These are phyloP conservation scores for Pedetes capensis DNA, from an alignment of 2,113 vertebrate genomes.

Conservation along the genomic window DNA sequence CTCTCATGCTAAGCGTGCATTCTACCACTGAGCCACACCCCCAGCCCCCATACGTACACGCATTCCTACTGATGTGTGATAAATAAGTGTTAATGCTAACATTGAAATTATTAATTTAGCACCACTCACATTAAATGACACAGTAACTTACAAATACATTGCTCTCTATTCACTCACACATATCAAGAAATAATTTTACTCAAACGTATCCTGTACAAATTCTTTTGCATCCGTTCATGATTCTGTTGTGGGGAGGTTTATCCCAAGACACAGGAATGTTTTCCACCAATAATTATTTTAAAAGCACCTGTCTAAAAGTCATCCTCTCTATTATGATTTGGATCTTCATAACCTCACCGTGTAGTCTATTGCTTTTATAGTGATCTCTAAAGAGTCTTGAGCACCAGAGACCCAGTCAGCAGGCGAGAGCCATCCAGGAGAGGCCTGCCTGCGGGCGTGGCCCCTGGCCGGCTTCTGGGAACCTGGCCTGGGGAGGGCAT, in stretches of 20 bases:
- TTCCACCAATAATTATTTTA: neutral
- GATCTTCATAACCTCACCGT: neutral
- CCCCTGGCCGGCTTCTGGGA: neutral
- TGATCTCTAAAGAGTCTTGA: neutral
- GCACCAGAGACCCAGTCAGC: too few species aligned
- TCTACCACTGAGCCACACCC: neutral
- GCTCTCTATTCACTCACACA: neutral
- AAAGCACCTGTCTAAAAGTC: neutral
- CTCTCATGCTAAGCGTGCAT: neutral
- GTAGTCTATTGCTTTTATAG: neutral
- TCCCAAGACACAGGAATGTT: neutral
- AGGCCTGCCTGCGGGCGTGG: neutral
- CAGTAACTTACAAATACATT: neutral
- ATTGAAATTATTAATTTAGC: neutral
- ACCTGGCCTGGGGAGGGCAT: fast-evolving
- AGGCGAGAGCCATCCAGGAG: neutral
- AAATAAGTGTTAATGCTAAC: neutral
- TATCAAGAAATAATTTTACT: neutral
- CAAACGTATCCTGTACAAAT: neutral
- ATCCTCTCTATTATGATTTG: neutral
- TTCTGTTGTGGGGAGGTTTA: neutral
- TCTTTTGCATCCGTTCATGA: neutral
- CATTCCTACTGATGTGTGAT: neutral
- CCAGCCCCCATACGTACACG: neutral
- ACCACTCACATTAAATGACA: neutral